Evolutionary conservation across 2,888 invertebrate species (phyloP), one percentile per base, ranked within the genome.

Genomic region (Stenolophus ochropezus): DNA sequence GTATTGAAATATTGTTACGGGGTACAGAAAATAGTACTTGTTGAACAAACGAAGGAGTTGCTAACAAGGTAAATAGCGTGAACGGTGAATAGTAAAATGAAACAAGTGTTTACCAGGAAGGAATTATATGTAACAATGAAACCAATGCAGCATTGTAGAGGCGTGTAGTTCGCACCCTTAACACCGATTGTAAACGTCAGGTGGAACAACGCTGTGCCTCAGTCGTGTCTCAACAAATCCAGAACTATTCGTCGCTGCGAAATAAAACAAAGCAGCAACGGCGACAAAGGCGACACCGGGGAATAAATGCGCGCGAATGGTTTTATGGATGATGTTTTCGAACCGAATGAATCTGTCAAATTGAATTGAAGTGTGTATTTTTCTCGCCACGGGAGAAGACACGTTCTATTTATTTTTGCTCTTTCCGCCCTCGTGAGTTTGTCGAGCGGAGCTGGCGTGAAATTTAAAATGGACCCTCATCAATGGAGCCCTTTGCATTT

Each of bases 361-460:
- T 80, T 80, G 73, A 80, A 80, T 80, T 80, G 80, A 80, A 80
- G 80, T 80, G 80, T 80, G 80, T 80, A 80, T 80, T 80, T 80
- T 80, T 80, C 80, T 71, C 56, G 73, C 80, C 80, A 53, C 79
- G 53, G 75, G 56, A 53, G 51, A 47, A 65, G 78, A 78, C 80
- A 80, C 80, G 80, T 80, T 80, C 80, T 80, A 80, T 80, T 80
- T 80, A 80, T 80, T 80, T 80, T 73, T 80, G 80, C 80, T 73
- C 56, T 80, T 73, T 56, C 23, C 58, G 73, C 73, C 25, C 18
- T 73, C 20, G 56, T 80, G 80, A 73, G 56, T 80, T 73, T 80
- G 80, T 73, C 73, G 53, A 73, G n/a, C 27, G 8, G 56, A 80
- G 80, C 80, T 80, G 47, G 73, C 80, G 80, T 80, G 80, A 80